Percentiles rank a stretch among this genome's conserved stretches.
phyloP scores from a whole-genome alignment of 2,888 invertebrate species.

The Dasypolia templi region DNA sequence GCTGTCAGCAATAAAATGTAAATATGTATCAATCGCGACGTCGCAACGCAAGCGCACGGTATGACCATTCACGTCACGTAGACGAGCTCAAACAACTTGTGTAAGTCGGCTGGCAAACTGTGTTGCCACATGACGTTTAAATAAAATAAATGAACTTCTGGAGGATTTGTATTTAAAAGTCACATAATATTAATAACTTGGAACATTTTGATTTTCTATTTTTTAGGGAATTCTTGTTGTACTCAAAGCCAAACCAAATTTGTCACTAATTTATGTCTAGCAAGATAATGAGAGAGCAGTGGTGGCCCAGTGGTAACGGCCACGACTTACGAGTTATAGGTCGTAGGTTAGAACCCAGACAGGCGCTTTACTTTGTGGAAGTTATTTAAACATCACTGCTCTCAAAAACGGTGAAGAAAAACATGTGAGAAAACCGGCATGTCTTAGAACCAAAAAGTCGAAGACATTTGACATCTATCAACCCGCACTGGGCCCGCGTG shows the following conservation, averaged over 20 bases:
- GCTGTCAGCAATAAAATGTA: constrained; percentile 40
- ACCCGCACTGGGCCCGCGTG: too few relatives aligned
- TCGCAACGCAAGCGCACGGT: constrained; percentile 16
- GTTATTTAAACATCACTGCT: too few relatives aligned
- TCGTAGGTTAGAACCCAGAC: too few relatives aligned
- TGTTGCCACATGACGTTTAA: constrained; percentile 22
- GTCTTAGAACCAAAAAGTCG: too few relatives aligned
- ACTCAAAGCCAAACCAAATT: background rate
- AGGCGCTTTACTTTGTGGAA: too few relatives aligned
- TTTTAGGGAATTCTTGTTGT: background rate
- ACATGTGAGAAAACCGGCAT: too few relatives aligned
- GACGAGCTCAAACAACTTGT: constrained; percentile 38
- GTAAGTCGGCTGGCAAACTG: constrained; percentile 25
- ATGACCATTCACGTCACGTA: constrained; percentile 48
- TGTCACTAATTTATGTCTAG: background rate
- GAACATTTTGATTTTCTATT: too few relatives aligned
- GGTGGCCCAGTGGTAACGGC: too few relatives aligned
- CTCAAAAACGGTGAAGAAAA: too few relatives aligned
- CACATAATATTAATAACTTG: background rate
- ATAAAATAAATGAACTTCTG: background rate
- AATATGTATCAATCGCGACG: constrained; percentile 34
- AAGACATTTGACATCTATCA: too few relatives aligned
- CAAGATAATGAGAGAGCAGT: background rate
- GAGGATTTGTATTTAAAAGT: background rate
- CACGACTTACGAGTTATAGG: too few relatives aligned